Evolutionary conservation across 2,888 invertebrate genomes (phyloP).

Genomic region (Acronicta psi): DNA sequence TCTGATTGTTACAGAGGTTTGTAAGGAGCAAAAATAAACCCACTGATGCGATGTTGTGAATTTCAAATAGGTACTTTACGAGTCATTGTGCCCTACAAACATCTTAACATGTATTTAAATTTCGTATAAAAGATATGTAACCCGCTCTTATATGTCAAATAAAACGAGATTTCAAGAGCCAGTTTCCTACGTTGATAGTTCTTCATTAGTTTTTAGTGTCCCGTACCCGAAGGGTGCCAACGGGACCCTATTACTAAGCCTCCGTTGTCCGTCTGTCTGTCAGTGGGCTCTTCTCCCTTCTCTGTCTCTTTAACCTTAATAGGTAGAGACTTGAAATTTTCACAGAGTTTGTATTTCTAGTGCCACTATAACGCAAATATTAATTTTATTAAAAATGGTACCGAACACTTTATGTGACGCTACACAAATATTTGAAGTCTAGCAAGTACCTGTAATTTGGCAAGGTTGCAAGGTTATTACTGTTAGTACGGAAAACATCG

Average conservation of each 20-base stretch:
- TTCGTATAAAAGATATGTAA: conserved; percentile 7
- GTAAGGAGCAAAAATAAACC: conserved; percentile 23
- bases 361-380: too few relatives aligned
- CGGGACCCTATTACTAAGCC: too few relatives aligned
- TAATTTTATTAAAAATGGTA: too few relatives aligned
- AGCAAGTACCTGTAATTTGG: conserved; percentile 24
- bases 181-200: conserved; percentile 3
- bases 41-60: conserved; percentile 30
- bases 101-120: conserved; percentile 54
- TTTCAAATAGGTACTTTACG: conserved; percentile 54
- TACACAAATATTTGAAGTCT: conserved; percentile 17
- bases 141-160: too few relatives aligned
- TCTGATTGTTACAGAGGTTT: conserved; percentile 18
- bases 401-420: conserved; percentile 11
- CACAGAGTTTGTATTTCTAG: too few relatives aligned
- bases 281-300: too few relatives aligned
- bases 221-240: too few relatives aligned
- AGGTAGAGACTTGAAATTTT: too few relatives aligned
- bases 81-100: conserved; percentile 41
- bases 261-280: too few relatives aligned
- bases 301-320: too few relatives aligned
- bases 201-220: conserved; percentile 35
- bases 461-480: conserved; percentile 12
- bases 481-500: conserved; percentile 8
- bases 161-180: conserved; percentile 14